Base-by-base conservation (phyloP, 2,888 invertebrate genomes). In the Pedicia rivosa region DNA sequence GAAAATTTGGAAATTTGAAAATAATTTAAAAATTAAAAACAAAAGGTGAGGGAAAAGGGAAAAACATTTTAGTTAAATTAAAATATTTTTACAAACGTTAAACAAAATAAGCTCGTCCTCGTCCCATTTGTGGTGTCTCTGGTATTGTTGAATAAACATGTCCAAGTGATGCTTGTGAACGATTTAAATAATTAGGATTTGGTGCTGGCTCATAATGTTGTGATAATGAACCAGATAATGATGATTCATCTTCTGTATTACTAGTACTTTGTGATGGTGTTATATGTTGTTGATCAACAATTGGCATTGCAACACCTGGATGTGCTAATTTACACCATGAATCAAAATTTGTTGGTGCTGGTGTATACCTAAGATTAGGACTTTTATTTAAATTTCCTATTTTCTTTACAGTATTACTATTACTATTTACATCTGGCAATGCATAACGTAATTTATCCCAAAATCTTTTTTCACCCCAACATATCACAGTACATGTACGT, bases 361-460 rank as follows among this genome's bases (percentile, higher is more conserved):
- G 74, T 31, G 78, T 77, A 54, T 80, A 80, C 53, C 67, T 58
- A 50, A 66, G 47, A 48, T 67, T 66, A 44, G 42, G 42, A 27
- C 16, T 35, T 19, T 17, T n/a, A 28, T 15, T 22, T 6, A 33
- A 31, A n/a, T 20, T 36, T 14, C 35, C 37, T 15, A 37, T 10
- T 38, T 37, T 37, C 19, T 37, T 40, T 13, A 38, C 33, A 25
- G 37, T 29, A 22, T 33, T 35, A 13, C 14, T 30, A 28, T 14
- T 30, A 9, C 15, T 36, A 24, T 30, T 39, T 3, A 72, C 68
- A 49, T 84, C 83, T 39, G 86, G 86, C 74, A 87, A 77, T 37
- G 82, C 77, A 62, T 69, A 74, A 44, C 80, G 71, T 44, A 90
- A 68, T 62, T 87, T 86, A 50, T 84, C 82, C 88, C 88, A 90